Conservation (phyloP, 2,888 invertebrate species). For the Stenodera caucasica region DNA sequence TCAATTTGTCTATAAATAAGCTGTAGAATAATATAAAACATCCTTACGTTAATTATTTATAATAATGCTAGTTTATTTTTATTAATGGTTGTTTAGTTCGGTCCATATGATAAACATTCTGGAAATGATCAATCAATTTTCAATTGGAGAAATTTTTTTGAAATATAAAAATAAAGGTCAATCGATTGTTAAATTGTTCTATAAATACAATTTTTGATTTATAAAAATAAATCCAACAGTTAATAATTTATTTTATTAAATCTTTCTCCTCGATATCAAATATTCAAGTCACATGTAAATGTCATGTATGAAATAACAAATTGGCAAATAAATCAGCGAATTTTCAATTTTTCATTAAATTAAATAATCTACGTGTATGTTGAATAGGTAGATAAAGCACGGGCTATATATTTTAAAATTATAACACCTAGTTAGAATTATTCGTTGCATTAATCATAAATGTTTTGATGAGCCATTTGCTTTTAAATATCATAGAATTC, state of each 20-base stretch:
- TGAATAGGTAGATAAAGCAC: not conserved
- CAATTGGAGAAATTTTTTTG: no score
- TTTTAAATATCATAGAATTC: not conserved
- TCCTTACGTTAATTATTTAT: not conserved
- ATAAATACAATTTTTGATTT: no score
- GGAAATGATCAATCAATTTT: not conserved
- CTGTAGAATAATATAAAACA: not conserved
- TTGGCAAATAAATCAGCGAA: not conserved
- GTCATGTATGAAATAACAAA: not conserved
- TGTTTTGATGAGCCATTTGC: slow-evolving; percentile 6
- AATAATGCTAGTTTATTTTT: not conserved
- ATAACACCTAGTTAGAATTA: not conserved
- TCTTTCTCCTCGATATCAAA: not conserved
- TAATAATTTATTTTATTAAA: not conserved
- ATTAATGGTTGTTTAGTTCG: not conserved
- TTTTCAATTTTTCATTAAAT: not conserved
- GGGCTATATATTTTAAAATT: not conserved
- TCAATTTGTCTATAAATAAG: not conserved
- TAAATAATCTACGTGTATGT: not conserved
- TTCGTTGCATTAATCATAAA: not conserved
- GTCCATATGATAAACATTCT: not conserved
- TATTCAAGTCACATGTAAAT: not conserved
- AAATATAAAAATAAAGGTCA: no score
- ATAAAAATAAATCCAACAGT: no score
- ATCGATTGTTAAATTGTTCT: no score